Conservation (phyloP, 2,797 vertebrate species). For the Pangasius larnaudii region DNA sequence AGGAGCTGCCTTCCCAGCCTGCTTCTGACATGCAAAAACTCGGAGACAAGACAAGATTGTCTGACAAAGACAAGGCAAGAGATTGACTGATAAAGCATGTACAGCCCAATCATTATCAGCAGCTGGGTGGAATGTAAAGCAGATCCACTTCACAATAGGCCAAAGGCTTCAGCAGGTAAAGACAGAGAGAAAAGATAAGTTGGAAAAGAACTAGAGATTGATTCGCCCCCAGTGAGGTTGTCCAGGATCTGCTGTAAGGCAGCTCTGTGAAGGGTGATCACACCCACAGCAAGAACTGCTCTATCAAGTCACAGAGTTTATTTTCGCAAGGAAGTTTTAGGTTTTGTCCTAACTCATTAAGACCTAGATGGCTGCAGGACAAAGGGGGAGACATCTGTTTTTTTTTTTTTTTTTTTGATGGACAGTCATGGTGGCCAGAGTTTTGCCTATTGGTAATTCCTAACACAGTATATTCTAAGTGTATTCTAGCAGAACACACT, state of each 20-base stretch:
- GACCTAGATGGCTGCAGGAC: constrained; percentile 6
- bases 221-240: background rate
- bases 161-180: background rate
- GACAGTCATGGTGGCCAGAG: constrained; percentile 27
- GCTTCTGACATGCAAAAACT: constrained; percentile 1
- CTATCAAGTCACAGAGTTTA: background rate
- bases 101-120: background rate
- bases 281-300: constrained; percentile 1
- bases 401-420: background rate
- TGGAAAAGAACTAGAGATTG: constrained; percentile 8
- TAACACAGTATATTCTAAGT: constrained; percentile 41
- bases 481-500: constrained; percentile 48
- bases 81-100: background rate
- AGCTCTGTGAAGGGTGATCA: background rate
- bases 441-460: constrained; percentile 43
- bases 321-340: background rate
- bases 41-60: background rate
- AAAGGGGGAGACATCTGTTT: background rate
- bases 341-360: constrained; percentile 71
- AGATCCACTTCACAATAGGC: background rate
- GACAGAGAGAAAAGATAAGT: background rate
- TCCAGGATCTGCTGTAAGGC: background rate
- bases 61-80: background rate
- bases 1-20: background rate
- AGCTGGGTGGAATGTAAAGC: background rate